Conservation (phyloP, 1,140 invertebrate species). For the Drosophila ironensis region DNA sequence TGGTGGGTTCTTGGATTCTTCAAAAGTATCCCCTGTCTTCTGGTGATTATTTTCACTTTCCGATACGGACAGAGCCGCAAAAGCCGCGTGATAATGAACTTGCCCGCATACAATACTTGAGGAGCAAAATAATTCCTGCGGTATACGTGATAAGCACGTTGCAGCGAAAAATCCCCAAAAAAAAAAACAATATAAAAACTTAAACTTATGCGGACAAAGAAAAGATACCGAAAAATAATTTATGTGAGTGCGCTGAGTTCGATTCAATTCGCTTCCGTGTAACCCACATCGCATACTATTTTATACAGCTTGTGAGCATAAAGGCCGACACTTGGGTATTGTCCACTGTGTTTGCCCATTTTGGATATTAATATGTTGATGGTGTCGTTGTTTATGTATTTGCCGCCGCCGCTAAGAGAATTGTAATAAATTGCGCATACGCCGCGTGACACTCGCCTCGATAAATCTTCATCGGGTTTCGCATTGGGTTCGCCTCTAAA, state of each 20-base stretch:
- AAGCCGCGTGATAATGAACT: constrained; percentile 15
- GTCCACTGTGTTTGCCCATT: constrained; percentile 16
- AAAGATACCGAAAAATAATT: background rate
- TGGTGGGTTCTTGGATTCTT: constrained; percentile 17
- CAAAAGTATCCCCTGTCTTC: constrained; percentile 6
- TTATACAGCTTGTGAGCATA: background rate
- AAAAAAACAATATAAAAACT: constrained; percentile 4
- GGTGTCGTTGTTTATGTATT: constrained; percentile 11
- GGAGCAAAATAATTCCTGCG: background rate
- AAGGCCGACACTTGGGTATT: background rate
- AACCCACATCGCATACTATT: background rate
- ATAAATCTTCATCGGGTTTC: constrained; percentile 35
- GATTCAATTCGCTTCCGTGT: constrained; percentile 10
- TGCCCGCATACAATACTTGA: background rate
- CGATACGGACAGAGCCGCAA: constrained; percentile 10
- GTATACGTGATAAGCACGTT: constrained; percentile 21
- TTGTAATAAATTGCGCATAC: constrained; percentile 54
- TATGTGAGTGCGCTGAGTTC: constrained; percentile 1
- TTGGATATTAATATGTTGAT: constrained; percentile 25
- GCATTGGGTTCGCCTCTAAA: no score
- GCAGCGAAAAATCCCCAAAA: background rate
- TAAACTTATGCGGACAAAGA: constrained; percentile 10
- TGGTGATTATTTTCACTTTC: constrained; percentile 16
- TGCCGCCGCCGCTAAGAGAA: background rate
- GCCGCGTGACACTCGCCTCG: constrained; percentile 44